These are phyloP conservation scores for Agrypnia vestita DNA, from an alignment of 1,140 invertebrate genomes.

Conservation along the genomic window DNA sequence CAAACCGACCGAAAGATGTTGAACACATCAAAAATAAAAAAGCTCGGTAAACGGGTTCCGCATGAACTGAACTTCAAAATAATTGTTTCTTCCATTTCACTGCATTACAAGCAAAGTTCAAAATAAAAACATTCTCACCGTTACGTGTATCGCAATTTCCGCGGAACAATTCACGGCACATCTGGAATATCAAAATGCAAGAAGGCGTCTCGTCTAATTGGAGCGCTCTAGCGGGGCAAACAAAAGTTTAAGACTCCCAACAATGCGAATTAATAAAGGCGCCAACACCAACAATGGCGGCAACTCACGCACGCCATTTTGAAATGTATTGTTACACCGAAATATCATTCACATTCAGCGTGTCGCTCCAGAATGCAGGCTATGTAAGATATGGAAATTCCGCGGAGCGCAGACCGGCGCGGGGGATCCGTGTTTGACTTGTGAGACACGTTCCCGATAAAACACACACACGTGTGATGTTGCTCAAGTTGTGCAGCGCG, in stretches of 20 bases:
- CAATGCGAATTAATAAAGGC: constrained; percentile 26
- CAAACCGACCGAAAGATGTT: too few species aligned
- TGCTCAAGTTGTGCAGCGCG: too few species aligned
- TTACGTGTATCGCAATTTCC: too few species aligned
- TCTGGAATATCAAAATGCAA: background rate
- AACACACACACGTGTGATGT: background rate
- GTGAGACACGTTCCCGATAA: constrained; percentile 9
- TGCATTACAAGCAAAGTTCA: too few species aligned
- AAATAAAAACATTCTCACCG: too few species aligned
- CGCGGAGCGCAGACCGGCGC: background rate
- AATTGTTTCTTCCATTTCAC: too few species aligned
- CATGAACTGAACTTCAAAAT: too few species aligned
- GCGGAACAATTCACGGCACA: too few species aligned
- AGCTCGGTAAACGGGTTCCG: too few species aligned
- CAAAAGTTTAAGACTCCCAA: background rate
- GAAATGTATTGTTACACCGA: constrained; percentile 16
- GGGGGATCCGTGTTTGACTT: background rate
- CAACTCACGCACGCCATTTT: constrained; percentile 22
- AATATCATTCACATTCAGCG: constrained; percentile 32
- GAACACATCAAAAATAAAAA: too few species aligned
- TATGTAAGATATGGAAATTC: constrained; percentile 23
- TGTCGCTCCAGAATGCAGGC: constrained; percentile 17
- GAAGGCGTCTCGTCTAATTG: background rate
- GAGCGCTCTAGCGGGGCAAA: background rate
- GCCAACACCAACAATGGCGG: background rate